phyloP scores from a whole-genome alignment of 2,797 vertebrate genomes.

The Eremophila alpestris region DNA sequence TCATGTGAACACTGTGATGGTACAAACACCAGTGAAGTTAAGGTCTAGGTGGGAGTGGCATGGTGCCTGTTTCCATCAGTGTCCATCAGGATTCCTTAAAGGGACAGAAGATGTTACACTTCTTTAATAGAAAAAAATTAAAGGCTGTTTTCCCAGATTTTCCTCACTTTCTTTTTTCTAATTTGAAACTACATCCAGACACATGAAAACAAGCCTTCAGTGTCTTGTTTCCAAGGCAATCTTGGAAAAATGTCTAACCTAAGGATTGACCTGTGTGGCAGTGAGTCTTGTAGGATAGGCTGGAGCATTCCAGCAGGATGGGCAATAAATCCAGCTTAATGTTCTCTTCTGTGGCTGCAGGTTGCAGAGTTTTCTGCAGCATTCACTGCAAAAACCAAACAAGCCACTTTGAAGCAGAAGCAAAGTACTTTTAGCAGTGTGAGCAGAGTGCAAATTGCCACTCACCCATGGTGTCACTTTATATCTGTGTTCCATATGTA shows the following conservation, averaged over 20 bases:
- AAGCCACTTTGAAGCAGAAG: neutral
- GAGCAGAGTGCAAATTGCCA: neutral
- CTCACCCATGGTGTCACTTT: neutral
- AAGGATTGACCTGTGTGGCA: neutral
- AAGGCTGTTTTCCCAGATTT: neutral
- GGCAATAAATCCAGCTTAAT: neutral
- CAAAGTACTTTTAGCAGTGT: neutral
- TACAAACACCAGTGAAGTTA: neutral
- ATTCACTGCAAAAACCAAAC: neutral
- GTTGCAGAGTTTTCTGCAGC: neutral
- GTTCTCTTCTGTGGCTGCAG: neutral
- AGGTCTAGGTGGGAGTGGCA: neutral
- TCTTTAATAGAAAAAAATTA: rapidly evolving
- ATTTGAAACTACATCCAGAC: neutral
- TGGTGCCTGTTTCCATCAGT: neutral
- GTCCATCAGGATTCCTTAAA: neutral
- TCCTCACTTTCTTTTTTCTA: neutral
- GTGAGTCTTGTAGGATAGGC: neutral
- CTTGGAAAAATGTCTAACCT: neutral
- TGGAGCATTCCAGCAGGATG: neutral
- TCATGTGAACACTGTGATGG: neutral
- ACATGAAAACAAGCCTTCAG: neutral
- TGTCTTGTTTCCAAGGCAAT: neutral
- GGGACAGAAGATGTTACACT: neutral
- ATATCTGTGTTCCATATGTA: neutral